Percentiles rank a stretch among this genome's conserved stretches.
Evolutionary conservation across 23 tunicate species (phyloP).

Genomic region (Clavelina lepadiformis): DNA sequence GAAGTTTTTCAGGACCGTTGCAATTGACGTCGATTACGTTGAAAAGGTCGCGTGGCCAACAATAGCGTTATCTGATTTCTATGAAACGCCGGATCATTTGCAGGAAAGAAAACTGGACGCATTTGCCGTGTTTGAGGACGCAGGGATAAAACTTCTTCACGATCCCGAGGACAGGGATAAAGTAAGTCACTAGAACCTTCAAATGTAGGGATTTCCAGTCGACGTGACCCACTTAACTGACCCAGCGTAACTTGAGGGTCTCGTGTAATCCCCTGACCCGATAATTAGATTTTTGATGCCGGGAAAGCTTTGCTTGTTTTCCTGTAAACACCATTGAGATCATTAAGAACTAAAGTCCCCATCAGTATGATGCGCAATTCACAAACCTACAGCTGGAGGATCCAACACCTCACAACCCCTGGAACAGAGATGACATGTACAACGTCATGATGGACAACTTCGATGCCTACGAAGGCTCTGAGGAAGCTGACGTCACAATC

Average conservation of each 20-base stretch:
- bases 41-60: slow-evolving; percentile 38
- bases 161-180: slow-evolving; percentile 19
- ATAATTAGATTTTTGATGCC: too few relatives aligned
- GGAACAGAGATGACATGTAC: slow-evolving; percentile 73
- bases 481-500: slow-evolving; percentile 31
- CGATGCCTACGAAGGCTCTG: slow-evolving; percentile 13
- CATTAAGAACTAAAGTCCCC: too few relatives aligned
- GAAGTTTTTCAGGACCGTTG: slow-evolving; percentile 30
- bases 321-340: too few relatives aligned
- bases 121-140: slow-evolving; percentile 26
- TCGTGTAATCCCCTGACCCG: too few relatives aligned
- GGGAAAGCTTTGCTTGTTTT: too few relatives aligned
- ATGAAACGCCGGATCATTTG: slow-evolving; percentile 14
- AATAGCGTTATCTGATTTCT: slow-evolving; percentile 19
- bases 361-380: too few relatives aligned
- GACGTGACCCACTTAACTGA: too few relatives aligned
- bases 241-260: too few relatives aligned
- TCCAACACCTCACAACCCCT: slow-evolving; percentile 68
- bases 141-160: slow-evolving; percentile 30
- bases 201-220: background rate
- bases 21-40: slow-evolving; percentile 43
- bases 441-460: slow-evolving; percentile 65
- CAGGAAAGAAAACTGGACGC: slow-evolving; percentile 32
- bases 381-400: slow-evolving; percentile 43
- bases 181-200: too few relatives aligned